These are phyloP conservation scores for Proterorhinus semilunaris DNA, from an alignment of 2,113 vertebrate genomes.

Conservation along the genomic window DNA sequence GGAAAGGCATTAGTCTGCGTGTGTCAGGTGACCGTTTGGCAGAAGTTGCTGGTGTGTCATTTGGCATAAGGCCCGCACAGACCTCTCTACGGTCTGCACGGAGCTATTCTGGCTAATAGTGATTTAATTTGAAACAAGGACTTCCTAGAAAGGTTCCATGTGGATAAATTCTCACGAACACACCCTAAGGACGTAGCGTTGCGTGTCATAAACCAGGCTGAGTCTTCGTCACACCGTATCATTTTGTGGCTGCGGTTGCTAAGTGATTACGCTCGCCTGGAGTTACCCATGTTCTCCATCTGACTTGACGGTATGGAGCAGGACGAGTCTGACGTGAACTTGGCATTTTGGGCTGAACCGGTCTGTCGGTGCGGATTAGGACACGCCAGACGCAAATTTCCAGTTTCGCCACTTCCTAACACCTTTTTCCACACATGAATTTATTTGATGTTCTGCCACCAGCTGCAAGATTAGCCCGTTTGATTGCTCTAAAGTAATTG, in stretches of 20 bases:
- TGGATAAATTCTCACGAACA: constrained; percentile 29
- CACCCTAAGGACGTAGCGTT: constrained; percentile 23
- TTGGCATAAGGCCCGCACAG: background rate
- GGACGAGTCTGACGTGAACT: constrained; percentile 30
- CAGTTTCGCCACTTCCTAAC: constrained; percentile 57
- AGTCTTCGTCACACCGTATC: constrained; percentile 29
- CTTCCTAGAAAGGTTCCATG: background rate
- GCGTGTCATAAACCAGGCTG: constrained; percentile 2
- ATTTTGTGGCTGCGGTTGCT: constrained; percentile 39
- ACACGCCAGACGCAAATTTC: constrained; percentile 65
- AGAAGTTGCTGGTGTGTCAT: background rate
- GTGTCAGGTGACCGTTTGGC: background rate
- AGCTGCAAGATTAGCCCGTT: background rate
- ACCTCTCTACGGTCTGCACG: background rate
- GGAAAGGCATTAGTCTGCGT: background rate
- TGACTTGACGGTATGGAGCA: constrained; percentile 17
- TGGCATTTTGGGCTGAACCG: constrained; percentile 55
- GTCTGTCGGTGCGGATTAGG: constrained; percentile 58
- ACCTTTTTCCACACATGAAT: constrained; percentile 21
- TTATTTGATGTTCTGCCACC: constrained; percentile 9
- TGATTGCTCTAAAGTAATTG: constrained; percentile 5
- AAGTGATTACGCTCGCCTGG: constrained; percentile 42
- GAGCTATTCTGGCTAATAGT: constrained; percentile 7
- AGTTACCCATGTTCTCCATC: constrained; percentile 35
- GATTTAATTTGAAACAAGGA: constrained; percentile 5